These are phyloP conservation scores for Morpho deidamia DNA, from an alignment of 2,888 invertebrate species.

Conservation along the genomic window DNA sequence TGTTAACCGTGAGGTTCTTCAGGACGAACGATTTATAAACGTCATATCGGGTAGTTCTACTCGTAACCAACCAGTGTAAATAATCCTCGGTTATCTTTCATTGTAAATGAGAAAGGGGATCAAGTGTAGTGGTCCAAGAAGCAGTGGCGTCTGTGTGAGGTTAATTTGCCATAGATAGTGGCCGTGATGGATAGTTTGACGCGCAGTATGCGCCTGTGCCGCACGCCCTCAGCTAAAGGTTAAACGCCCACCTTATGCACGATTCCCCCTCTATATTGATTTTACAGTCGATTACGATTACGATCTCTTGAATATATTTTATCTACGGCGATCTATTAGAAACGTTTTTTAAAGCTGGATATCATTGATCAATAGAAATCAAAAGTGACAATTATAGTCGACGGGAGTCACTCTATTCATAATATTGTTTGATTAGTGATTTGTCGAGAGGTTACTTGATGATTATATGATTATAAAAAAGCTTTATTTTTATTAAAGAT, in stretches of 20 bases:
- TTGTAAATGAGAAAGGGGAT: slow-evolving; percentile 8
- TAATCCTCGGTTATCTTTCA: slow-evolving; percentile 27
- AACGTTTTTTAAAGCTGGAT: no score
- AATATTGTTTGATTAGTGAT: no score
- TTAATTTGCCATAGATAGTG: slow-evolving; percentile 67
- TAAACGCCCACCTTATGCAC: slow-evolving; percentile 73
- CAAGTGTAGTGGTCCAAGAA: slow-evolving; percentile 35
- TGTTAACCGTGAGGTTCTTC: slow-evolving; percentile 58
- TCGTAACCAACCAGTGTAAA: slow-evolving; percentile 30
- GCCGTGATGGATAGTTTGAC: slow-evolving; percentile 66
- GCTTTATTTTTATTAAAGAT: no score
- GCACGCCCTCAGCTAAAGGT: slow-evolving; percentile 63
- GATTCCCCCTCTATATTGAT: slow-evolving; percentile 68
- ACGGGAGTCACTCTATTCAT: no score
- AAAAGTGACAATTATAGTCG: no score
- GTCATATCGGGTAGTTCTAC: slow-evolving; percentile 50
- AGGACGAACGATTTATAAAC: slow-evolving; percentile 60
- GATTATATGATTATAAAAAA: no score
- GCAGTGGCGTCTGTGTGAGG: slow-evolving; percentile 58
- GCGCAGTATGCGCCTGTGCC: slow-evolving; percentile 53
- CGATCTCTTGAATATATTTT: slow-evolving; percentile 44
- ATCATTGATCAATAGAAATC: no score
- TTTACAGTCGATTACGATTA: slow-evolving; percentile 62
- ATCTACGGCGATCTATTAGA: no score
- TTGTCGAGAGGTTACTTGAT: no score